These are phyloP conservation scores for Holothuria leucospilota DNA, from an alignment of 53 echinoderm and acorn worm genomes.

Conservation along the genomic window DNA sequence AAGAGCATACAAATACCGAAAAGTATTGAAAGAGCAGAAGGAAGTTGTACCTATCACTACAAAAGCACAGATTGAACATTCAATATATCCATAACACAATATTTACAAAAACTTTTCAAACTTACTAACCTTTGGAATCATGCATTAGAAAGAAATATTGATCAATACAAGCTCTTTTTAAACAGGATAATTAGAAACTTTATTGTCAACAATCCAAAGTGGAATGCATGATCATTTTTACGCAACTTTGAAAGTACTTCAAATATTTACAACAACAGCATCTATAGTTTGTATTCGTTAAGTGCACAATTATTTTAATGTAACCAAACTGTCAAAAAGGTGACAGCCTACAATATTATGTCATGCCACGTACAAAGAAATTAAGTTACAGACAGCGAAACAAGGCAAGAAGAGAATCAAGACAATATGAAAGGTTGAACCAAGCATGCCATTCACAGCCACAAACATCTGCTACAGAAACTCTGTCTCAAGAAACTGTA, in stretches of 20 bases:
- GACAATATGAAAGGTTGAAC: too few relatives aligned
- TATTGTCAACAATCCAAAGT: neutral
- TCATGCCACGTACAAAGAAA: slow-evolving; percentile 32
- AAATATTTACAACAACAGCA: neutral
- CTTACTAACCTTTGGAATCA: too few relatives aligned
- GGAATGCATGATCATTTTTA: neutral
- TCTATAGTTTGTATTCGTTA: too few relatives aligned
- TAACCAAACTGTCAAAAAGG: neutral
- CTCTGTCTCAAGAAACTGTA: neutral
- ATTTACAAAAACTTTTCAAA: too few relatives aligned
- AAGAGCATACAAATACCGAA: neutral
- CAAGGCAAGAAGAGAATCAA: slow-evolving; percentile 31
- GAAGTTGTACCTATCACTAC: neutral
- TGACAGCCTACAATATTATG: neutral
- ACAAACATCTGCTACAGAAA: neutral
- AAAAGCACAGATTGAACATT: neutral
- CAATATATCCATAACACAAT: neutral
- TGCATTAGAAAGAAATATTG: too few relatives aligned
- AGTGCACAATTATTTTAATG: too few relatives aligned
- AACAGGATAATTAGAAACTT: too few relatives aligned
- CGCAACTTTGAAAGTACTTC: neutral
- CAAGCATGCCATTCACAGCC: neutral
- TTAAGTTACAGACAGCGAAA: slow-evolving; percentile 29
- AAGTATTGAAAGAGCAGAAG: neutral
- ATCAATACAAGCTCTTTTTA: too few relatives aligned